A percentile compares a stretch with the other conserved stretches of the same genome.
phyloP scores from a whole-genome alignment of 2,888 invertebrate species.

The Pterobdella sp. region DNA sequence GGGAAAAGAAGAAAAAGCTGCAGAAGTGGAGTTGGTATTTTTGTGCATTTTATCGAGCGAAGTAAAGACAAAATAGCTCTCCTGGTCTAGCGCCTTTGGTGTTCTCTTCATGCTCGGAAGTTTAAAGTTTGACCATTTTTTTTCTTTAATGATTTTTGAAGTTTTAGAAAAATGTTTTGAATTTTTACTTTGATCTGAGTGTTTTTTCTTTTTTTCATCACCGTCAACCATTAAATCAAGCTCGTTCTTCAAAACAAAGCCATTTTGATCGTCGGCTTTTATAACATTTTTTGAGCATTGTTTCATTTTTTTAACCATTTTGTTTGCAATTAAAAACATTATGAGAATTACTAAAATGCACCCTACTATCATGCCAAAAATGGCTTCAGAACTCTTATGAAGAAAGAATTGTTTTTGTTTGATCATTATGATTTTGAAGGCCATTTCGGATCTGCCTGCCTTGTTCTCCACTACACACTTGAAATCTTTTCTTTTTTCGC shows the following conservation, averaged over 20 bases:
- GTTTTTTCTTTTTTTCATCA: background rate
- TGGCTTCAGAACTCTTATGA: background rate
- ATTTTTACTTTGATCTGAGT: background rate
- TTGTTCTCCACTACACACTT: conserved; percentile 36
- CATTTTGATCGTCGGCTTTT: background rate
- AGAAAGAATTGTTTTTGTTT: background rate
- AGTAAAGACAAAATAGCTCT: background rate
- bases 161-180: background rate
- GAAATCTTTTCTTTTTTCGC: conserved; percentile 34
- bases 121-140: background rate
- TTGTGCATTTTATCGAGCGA: background rate
- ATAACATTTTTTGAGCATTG: no score
- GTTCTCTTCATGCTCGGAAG: background rate
- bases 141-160: background rate
- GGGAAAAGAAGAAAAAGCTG: background rate
- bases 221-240: background rate
- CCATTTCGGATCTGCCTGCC: conserved; percentile 36
- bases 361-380: background rate
- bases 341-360: background rate
- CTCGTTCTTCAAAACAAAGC: background rate
- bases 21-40: background rate
- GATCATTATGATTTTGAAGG: conserved; percentile 32
- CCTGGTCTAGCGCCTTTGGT: background rate
- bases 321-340: background rate
- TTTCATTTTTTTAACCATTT: background rate